These are phyloP conservation scores for Glomeris maerens DNA, from an alignment of 1,140 invertebrate species.

Conservation along the genomic window DNA sequence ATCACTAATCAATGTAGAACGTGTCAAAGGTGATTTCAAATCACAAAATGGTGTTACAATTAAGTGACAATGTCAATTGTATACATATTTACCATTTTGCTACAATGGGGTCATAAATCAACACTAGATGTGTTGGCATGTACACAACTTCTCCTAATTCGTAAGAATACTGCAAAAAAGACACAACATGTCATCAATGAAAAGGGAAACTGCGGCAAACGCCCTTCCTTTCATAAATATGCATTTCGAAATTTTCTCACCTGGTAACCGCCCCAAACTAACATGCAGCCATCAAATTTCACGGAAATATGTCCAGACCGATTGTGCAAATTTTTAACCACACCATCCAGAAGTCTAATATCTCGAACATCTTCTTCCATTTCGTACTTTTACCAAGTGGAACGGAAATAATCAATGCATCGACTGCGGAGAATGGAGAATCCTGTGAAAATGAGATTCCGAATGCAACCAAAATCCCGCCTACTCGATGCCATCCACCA, in stretches of 20 bases:
- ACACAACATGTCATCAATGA: neutral
- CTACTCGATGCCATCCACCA: too few species aligned
- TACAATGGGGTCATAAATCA: conserved; percentile 2
- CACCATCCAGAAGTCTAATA: too few species aligned
- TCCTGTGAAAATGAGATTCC: too few species aligned
- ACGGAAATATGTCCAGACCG: conserved; percentile 25
- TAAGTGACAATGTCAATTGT: neutral
- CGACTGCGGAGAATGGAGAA: too few species aligned
- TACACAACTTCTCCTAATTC: neutral
- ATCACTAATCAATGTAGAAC: neutral
- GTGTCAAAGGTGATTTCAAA: neutral
- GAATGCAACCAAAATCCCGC: too few species aligned
- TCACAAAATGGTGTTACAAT: neutral
- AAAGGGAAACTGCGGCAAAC: neutral
- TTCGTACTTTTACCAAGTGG: too few species aligned
- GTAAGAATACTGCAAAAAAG: neutral
- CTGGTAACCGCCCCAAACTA: conserved; percentile 31
- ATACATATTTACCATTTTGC: neutral
- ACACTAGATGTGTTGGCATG: neutral
- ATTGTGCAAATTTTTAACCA: too few species aligned
- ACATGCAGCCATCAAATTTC: conserved; percentile 23
- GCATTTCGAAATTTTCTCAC: conserved; percentile 18
- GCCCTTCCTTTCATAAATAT: neutral
- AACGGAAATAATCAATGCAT: too few species aligned
- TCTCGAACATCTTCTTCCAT: too few species aligned